phyloP scores from a whole-genome alignment of 1,140 invertebrate genomes.

The Zaprionus davidi region DNA sequence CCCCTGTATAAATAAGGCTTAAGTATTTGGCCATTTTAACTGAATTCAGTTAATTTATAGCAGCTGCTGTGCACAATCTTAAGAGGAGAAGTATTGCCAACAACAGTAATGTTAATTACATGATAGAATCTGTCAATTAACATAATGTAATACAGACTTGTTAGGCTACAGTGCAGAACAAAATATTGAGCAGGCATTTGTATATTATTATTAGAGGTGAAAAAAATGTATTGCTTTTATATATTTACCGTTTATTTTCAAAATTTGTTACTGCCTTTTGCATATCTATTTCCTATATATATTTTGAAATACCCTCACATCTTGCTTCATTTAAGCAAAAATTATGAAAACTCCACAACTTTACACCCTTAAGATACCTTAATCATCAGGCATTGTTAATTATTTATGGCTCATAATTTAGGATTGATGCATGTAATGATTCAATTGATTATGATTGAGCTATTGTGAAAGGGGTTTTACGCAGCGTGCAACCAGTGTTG shows the following conservation, averaged over 20 bases:
- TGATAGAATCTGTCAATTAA: not conserved
- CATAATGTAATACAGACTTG: not conserved
- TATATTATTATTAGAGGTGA: no score
- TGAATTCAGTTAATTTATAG: not conserved
- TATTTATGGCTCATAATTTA: conserved; percentile 23
- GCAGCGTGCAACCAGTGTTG: conserved; percentile 25
- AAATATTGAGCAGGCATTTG: not conserved
- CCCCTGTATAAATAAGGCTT: not conserved
- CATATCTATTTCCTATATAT: not conserved
- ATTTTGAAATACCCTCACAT: not conserved
- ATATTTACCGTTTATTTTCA: no score
- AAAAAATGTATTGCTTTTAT: no score
- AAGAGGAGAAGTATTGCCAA: no score
- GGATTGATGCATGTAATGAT: not conserved
- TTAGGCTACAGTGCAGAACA: not conserved
- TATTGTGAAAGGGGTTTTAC: conserved; percentile 35
- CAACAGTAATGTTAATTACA: not conserved
- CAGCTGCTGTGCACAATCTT: not conserved
- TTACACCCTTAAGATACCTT: not conserved
- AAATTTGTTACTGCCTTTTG: no score
- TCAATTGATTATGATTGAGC: conserved; percentile 13
- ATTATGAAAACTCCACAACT: not conserved
- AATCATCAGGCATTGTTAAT: not conserved
- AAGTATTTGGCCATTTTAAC: not conserved
- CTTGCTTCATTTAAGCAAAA: no score